A percentile compares a stretch with the other conserved stretches of the same genome.
phyloP scores from a whole-genome alignment of 2,113 vertebrate genomes.

The Gymnocephalus cernua region DNA sequence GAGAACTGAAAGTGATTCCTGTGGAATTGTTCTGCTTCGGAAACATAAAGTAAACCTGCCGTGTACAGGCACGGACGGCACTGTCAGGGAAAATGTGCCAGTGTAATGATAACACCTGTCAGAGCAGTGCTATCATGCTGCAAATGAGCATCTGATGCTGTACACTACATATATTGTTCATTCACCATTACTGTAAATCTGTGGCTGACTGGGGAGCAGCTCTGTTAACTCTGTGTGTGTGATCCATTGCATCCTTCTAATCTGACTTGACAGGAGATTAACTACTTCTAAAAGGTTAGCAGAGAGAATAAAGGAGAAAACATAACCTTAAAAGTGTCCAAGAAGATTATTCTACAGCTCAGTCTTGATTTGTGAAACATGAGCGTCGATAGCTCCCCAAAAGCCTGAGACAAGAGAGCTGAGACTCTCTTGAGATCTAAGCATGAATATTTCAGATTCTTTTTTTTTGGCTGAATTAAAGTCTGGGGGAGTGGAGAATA shows the following conservation, averaged over 20 bases:
- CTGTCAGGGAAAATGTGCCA: constrained; percentile 4
- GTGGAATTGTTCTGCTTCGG: background rate
- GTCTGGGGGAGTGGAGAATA: background rate
- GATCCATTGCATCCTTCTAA: constrained; percentile 43
- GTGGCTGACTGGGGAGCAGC: constrained; percentile 21
- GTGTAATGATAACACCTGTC: constrained; percentile 35
- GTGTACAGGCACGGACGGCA: background rate
- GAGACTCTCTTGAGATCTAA: constrained; percentile 6
- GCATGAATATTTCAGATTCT: constrained; percentile 38
- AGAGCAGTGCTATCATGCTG: background rate
- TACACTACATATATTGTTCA: background rate
- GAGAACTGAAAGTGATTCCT: constrained; percentile 7
- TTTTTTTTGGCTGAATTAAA: background rate
- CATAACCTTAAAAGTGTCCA: constrained; percentile 23
- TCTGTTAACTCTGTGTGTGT: constrained; percentile 14
- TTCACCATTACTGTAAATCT: constrained; percentile 3
- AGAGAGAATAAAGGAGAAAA: constrained; percentile 12
- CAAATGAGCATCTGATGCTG: constrained; percentile 17
- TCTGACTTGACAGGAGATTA: constrained; percentile 34
- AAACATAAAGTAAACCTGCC: background rate
- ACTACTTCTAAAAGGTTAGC: constrained; percentile 38
- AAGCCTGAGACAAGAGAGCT: constrained; percentile 29
- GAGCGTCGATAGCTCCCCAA: background rate
- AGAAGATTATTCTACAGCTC: constrained; percentile 20
- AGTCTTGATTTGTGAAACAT: constrained; percentile 25